A percentile compares a stretch with the other conserved stretches of the same genome.
Conservation (phyloP, 2,113 vertebrate species). For the Menidia beryllina region DNA sequence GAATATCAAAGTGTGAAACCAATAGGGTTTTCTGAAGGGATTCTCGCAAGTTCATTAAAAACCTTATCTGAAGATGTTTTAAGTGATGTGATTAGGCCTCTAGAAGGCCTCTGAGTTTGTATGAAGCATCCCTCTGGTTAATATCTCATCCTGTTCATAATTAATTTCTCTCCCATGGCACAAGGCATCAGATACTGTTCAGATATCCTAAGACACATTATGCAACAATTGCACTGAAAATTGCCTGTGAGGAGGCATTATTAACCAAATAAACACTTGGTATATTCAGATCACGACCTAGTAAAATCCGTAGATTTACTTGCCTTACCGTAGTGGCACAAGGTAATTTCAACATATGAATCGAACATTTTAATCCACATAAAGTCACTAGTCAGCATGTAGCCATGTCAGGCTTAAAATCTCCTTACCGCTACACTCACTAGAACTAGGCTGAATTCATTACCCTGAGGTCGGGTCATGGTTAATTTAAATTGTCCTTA, state of each 20-base stretch:
- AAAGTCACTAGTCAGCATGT: constrained; percentile 17
- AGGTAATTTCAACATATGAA: constrained; percentile 6
- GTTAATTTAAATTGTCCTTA: constrained; percentile 47
- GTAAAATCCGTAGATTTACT: neutral
- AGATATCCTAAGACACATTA: constrained; percentile 62
- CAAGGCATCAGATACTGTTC: constrained; percentile 46
- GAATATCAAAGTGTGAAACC: constrained; percentile 27
- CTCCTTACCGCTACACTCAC: constrained; percentile 31
- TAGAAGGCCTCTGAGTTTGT: constrained; percentile 59
- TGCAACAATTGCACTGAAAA: constrained; percentile 53
- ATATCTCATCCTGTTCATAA: constrained; percentile 72
- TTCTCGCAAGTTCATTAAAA: constrained; percentile 67
- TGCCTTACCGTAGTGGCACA: constrained; percentile 5
- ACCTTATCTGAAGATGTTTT: constrained; percentile 69
- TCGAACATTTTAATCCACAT: constrained; percentile 1
- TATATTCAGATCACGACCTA: constrained; percentile 21
- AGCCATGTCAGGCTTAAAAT: constrained; percentile 28
- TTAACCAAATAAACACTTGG: constrained; percentile 48
- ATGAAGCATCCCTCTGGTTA: constrained; percentile 54
- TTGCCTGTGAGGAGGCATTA: constrained; percentile 41
- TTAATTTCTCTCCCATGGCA: constrained; percentile 58
- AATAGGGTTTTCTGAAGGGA: constrained; percentile 54
- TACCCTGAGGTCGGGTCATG: constrained; percentile 21
- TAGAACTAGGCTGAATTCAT: constrained; percentile 36
- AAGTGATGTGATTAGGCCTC: constrained; percentile 67